Base-by-base conservation (phyloP, 2,888 invertebrate genomes). In the Drosophila parthenogenetica region DNA sequence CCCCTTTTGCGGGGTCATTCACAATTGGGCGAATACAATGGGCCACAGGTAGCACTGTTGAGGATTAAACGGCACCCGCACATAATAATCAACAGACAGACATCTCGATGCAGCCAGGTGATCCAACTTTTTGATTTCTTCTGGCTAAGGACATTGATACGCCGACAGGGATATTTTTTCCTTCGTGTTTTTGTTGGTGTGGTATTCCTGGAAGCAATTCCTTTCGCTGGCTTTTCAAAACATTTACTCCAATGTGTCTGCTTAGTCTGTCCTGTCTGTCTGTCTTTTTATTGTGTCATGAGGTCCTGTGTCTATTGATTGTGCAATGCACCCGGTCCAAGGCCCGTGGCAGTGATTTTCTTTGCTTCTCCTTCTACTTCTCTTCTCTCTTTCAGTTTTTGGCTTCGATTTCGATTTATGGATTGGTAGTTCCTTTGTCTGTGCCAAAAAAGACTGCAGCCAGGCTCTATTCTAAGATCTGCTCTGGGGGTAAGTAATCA, bases 151-250 rank as follows among this genome's bases (percentile, higher is more conserved):
- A 90, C 85, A 86, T 89, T 87, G 89, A 86, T 86, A 90, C 64
- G 78, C 77, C 83, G 79, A 57, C 77, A 48, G 50, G 57, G 58
- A 49, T 29, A 14, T 32, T 22, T 37, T 14, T 19, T 13, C 25
- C 8, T 32, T 0, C 11, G 17, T 19, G 19, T 22, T 45, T 22
- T 25, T 22, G 10, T 25, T 45, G 29, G 10, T 32, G 14, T 37
- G 37, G 51, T 67, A 78, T 90, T 90, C 90, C 73, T 84, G 82
- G 90, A 90, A 90, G 89, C 89, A 90, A 90, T 90, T 90, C 87
- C 90, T 87, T 90, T 90, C 77, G 79, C 81, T 90, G 90, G 90
- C 90, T 90, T 90, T 90, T 90, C 89, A 90, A 89, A 89, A 90
- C 89, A 90, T 90, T 90, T 86, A 89, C 86, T 81, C 78, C 85